Evolutionary conservation across 35 echinoderm and acorn worm genomes (phyloP).

Genomic region (Chiridota heheva): DNA sequence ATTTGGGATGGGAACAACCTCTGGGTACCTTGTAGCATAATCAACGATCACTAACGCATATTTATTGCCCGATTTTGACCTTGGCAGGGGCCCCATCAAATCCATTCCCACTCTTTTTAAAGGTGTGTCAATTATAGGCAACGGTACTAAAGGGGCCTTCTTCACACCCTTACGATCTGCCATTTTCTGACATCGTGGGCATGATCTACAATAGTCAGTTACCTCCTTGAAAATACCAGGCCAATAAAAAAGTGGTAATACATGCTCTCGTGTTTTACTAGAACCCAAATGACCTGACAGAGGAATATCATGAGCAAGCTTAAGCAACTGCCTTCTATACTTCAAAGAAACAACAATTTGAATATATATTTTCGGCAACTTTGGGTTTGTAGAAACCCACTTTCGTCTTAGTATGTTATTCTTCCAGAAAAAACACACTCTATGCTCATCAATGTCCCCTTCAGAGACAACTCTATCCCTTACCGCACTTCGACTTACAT

Average conservation of each 20-base stretch:
- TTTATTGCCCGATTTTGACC: constrained; percentile 1
- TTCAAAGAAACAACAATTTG: not conserved
- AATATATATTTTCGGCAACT: not conserved
- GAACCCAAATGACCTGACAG: constrained; percentile 14
- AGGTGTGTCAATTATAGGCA: constrained; percentile 11
- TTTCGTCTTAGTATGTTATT: not conserved
- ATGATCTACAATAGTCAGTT: constrained; percentile 15
- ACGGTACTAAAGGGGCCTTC: constrained; percentile 2
- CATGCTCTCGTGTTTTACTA: constrained; percentile 7
- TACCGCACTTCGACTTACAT: not conserved
- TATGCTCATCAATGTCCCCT: not conserved
- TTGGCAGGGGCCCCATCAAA: not conserved
- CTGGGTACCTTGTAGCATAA: constrained; percentile 18
- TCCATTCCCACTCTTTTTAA: constrained; percentile 14
- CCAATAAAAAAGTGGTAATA: constrained; percentile 21
- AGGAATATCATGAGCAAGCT: not conserved
- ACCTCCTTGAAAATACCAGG: constrained; percentile 18
- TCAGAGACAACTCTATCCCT: constrained; percentile 6
- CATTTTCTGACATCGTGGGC: constrained; percentile 2
- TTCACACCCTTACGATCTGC: not conserved
- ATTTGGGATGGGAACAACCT: not conserved
- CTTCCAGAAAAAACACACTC: constrained; percentile 25
- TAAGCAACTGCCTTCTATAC: not conserved
- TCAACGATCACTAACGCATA: not conserved
- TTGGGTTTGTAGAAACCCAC: not conserved